These are phyloP conservation scores for roundworm (Caenorhabditis elegans) DNA, from an alignment of 1,140 invertebrate genomes.

Conservation along the genomic window WBcel235 BX284606.5:2208501-2209000, in stretches of 20 bases:
- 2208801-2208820: slow-evolving; percentile 5
- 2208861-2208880: not conserved
- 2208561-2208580: not conserved
- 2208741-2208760: not conserved
- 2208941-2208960: slow-evolving; percentile 9
- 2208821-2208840: slow-evolving; percentile 16
- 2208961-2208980: slow-evolving; percentile 29
- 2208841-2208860: slow-evolving; percentile 19
- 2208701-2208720: slow-evolving; percentile 15
- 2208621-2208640: not conserved
- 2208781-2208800: slow-evolving; percentile 19
- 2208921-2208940: slow-evolving; percentile 11
- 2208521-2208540: slow-evolving; percentile 33
- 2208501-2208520: slow-evolving; percentile 14
- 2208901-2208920: slow-evolving; percentile 2
- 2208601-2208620: slow-evolving; percentile 18
- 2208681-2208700: slow-evolving; percentile 23
- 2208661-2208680: slow-evolving; percentile 1
- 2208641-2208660: slow-evolving; percentile 10
- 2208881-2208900: slow-evolving; percentile 10
- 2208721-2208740: not conserved
- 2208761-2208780: slow-evolving; percentile 30
- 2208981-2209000: slow-evolving; percentile 13
- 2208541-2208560: not conserved
- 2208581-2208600: slow-evolving; percentile 18